Percentiles rank a stretch among this genome's conserved stretches.
These are phyloP conservation scores for Metallyticus violacea DNA, from an alignment of 2,888 invertebrate species.

Conservation along the genomic window DNA sequence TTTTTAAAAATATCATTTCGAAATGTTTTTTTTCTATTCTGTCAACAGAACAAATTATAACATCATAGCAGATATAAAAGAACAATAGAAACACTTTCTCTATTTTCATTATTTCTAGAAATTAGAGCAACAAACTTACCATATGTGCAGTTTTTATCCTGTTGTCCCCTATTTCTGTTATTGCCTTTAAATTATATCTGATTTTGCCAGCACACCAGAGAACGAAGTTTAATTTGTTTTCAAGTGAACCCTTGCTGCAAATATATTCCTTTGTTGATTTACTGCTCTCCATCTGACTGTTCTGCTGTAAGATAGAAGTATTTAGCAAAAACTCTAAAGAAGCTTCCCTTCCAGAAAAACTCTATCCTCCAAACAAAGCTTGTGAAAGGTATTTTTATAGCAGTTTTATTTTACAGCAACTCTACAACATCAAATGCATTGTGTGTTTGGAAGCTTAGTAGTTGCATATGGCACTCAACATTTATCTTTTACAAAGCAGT, in stretches of 20 bases:
- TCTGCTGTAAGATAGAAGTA: background rate
- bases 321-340: too few relatives aligned
- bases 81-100: background rate
- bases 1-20: too few relatives aligned
- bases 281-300: background rate
- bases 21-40: background rate
- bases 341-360: too few relatives aligned
- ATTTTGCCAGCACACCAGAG: constrained; percentile 33
- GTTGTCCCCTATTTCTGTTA: constrained; percentile 18
- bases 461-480: too few relatives aligned
- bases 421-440: too few relatives aligned
- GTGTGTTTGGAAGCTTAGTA: too few relatives aligned
- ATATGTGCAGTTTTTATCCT: background rate
- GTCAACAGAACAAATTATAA: background rate
- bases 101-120: background rate
- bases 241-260: constrained; percentile 12
- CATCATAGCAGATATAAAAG: too few relatives aligned
- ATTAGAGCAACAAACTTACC: background rate
- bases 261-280: background rate
- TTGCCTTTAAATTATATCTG: constrained; percentile 30
- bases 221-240: constrained; percentile 21
- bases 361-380: too few relatives aligned
- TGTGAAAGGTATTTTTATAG: too few relatives aligned
- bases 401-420: too few relatives aligned
- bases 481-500: too few relatives aligned